phyloP scores from a whole-genome alignment of 2,888 invertebrate genomes.

The Opisthograptis luteolata region DNA sequence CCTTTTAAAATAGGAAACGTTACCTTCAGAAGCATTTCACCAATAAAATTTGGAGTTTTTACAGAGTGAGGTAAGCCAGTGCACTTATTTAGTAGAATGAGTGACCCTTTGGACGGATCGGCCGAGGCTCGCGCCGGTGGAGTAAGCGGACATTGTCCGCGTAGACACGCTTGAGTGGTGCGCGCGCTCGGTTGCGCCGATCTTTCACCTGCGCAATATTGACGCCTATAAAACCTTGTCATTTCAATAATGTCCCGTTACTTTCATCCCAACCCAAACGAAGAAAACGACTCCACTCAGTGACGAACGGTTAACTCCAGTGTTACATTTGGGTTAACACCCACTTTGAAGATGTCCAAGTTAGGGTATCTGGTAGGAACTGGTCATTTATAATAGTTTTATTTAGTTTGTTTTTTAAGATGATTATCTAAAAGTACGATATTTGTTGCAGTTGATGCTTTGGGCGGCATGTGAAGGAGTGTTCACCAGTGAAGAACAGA shows the following conservation, averaged over 20 bases:
- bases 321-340: constrained; percentile 68
- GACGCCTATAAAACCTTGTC: constrained; percentile 83
- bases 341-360: constrained; percentile 69
- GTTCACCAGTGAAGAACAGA: constrained; percentile 60
- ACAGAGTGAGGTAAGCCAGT: not conserved
- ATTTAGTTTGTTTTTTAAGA: constrained; percentile 9
- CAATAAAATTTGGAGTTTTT: not conserved
- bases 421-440: constrained; percentile 3
- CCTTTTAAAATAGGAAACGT: too few relatives aligned
- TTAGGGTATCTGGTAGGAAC: constrained; percentile 71
- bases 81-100: not conserved
- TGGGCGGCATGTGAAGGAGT: constrained; percentile 72
- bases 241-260: constrained; percentile 78
- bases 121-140: constrained; percentile 38
- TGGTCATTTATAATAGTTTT: not conserved
- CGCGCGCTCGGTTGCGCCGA: constrained; percentile 77
- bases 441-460: constrained; percentile 70
- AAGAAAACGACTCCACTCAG: constrained; percentile 70
- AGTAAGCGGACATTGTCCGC: constrained; percentile 81
- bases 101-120: constrained; percentile 16
- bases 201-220: constrained; percentile 84
- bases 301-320: constrained; percentile 55
- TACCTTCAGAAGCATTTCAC: too few relatives aligned
- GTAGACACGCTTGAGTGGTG: constrained; percentile 76
- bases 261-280: constrained; percentile 78